Percentiles rank a stretch among this genome's conserved stretches.
Evolutionary conservation across 2,797 vertebrate species (phyloP).

Genomic region (Arrhamphus sclerolepis): DNA sequence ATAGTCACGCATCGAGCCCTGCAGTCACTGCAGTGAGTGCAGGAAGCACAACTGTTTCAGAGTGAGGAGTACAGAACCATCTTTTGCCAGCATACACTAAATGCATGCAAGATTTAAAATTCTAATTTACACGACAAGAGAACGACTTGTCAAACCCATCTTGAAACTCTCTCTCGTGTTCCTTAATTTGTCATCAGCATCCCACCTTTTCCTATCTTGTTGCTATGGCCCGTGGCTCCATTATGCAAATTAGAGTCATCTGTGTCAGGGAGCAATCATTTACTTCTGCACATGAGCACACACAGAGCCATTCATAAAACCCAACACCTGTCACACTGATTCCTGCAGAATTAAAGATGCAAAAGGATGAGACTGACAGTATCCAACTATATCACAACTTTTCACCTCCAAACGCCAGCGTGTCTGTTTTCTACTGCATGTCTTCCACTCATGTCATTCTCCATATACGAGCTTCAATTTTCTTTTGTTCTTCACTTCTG

Average conservation of each 20-base stretch:
- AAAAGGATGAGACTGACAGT: conserved; percentile 19
- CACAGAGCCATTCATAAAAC: conserved; percentile 49
- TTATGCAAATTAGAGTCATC: conserved; percentile 65
- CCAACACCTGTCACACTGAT: conserved; percentile 47
- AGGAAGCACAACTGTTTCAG: no score
- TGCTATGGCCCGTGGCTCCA: conserved; percentile 31
- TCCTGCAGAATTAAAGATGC: conserved; percentile 39
- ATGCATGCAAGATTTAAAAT: no score
- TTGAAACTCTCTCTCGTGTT: not conserved
- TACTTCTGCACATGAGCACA: conserved; percentile 29
- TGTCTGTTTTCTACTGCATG: not conserved
- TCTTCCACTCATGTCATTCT: no score
- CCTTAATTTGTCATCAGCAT: not conserved
- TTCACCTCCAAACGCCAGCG: not conserved
- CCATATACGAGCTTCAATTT: no score
- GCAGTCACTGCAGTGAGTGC: no score
- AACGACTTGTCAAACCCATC: no score
- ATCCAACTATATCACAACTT: not conserved
- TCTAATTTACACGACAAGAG: no score
- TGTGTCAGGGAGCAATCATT: conserved; percentile 31
- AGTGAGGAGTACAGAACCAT: no score
- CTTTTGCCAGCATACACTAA: no score
- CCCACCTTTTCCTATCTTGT: conserved; percentile 19
- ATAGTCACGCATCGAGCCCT: no score
- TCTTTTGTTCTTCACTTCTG: not conserved